Evolutionary conservation across 2,888 invertebrate species (phyloP), one percentile per base, ranked within the genome.

Genomic region (Pammene aurita): DNA sequence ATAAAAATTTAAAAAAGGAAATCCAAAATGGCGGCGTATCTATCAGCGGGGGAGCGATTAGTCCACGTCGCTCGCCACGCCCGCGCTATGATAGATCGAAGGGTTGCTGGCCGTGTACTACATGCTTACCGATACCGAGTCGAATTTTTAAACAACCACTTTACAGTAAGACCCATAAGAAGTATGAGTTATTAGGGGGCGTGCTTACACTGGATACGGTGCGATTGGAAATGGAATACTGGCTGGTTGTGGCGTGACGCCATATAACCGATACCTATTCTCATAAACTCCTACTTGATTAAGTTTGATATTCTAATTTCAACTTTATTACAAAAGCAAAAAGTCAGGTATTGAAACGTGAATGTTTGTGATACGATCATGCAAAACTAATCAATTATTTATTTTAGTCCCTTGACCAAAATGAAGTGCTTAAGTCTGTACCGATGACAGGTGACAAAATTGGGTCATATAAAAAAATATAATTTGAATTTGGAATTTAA

Each of bases 21-120:
- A 82, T 79, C 52, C 84, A 88, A 88, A 75, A 88, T 88, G 88
- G 88, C 88, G 85, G 74, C 82, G 72, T 73, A 78, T 81, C 79
- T 79, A 80, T 81, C 78, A 77, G 84, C 82, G 82, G 84, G 87
- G 86, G 83, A 81, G 86, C 84, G 84, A 86, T 87, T 85, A 84
- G 84, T 82, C 72, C 75, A 76, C 78, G 82, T 83, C 81, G 79
- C 75, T 76, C 77, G 76, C 75, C 87, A 85, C 87, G 86, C 87
- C 86, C 80, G 84, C 80, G 73, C 73, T 58, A 62, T 79, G 81
- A 80, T 77, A 76, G 76, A 80, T 79, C 74, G 74, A 74, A 75
- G 80, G 80, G 80, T 77, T 72, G 72, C 71, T 61, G 79, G 34
- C 7, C 34, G 34, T 52, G 26, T 54, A 34, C 54, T 13, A n/a